Base-by-base conservation (phyloP, 2,113 vertebrate genomes). In the Dolichotis patagonum region DNA sequence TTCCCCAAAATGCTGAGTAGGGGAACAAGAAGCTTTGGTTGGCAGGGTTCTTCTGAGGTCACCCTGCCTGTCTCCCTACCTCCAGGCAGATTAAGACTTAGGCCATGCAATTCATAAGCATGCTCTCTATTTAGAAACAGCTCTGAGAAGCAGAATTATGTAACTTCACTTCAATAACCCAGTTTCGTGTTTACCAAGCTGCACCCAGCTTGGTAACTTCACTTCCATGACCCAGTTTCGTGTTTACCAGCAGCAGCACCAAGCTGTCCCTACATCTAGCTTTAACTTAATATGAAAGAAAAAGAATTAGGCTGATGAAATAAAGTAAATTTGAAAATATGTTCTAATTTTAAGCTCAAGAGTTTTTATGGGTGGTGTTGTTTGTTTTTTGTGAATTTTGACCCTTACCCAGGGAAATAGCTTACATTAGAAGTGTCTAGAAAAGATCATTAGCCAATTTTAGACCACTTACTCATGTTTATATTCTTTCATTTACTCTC, bases 161-260 rank as follows among this genome's bases (percentile, higher is more conserved):
- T 75, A 95, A 95, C 43, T n/a, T 95, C 32, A 83, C 46, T 93
- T 91, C 69, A 41, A 62, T 89, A 97, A 93, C 60, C 58, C 46
- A 95, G 24, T 91, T 94, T 84, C 73, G 28, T 89, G 46, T 87
- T 97, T 88, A 90, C 32, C 32, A 92, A n/a, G n/a, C n/a, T n/a
- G n/a, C n/a, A n/a, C n/a, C n/a, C n/a, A n/a, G 35, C 26, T 92
- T n/a, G n/a, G 7, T 75, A 95, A 95, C 43, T n/a, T 95, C 32
- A 83, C 46, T 93, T 91, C 69, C n/a, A 62, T 89, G 97, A 93
- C 60, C 58, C 46, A 95, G 24, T 91, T 94, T 84, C 73, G 28
- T 89, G 46, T 87, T 97, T 88, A 90, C 32, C 32, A 92, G 35
- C n/a, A n/a, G n/a, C n/a, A n/a, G n/a, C n/a, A n/a, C n/a, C n/a